These are phyloP conservation scores for Thymelicus sylvestris DNA, from an alignment of 2,888 invertebrate genomes.

Conservation along the genomic window DNA sequence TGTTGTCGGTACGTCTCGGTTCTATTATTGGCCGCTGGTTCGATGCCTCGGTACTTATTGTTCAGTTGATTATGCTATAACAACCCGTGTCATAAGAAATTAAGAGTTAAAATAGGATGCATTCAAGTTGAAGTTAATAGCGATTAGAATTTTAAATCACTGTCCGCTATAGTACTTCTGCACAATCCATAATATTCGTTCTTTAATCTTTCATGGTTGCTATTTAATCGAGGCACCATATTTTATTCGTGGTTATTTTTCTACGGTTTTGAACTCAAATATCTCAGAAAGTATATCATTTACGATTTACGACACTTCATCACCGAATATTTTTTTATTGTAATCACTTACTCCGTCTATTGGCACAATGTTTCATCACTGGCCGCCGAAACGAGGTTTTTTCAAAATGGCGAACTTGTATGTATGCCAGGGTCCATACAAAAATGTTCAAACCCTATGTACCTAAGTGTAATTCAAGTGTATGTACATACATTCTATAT, in stretches of 20 bases:
- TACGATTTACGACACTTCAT: too few species aligned
- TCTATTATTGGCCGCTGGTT: background rate
- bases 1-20: background rate
- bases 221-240: conserved; percentile 2
- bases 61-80: background rate
- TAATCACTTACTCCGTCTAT: too few species aligned
- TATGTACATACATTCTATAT: background rate
- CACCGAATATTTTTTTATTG: too few species aligned
- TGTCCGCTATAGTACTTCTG: conserved; percentile 26
- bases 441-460: too few species aligned
- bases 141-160: conserved; percentile 35
- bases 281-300: too few species aligned
- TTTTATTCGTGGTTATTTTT: too few species aligned
- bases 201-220: conserved; percentile 41
- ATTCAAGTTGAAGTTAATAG: background rate
- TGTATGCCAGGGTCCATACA: too few species aligned
- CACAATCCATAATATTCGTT: conserved; percentile 11
- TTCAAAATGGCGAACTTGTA: too few species aligned
- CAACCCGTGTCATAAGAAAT: background rate
- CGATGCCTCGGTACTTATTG: conserved; percentile 1
- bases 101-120: background rate
- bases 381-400: too few species aligned
- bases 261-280: too few species aligned
- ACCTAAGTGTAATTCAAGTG: background rate
- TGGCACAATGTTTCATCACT: too few species aligned